Conservation (phyloP, 2,797 vertebrate genomes). For the Balearica regulorum region DNA sequence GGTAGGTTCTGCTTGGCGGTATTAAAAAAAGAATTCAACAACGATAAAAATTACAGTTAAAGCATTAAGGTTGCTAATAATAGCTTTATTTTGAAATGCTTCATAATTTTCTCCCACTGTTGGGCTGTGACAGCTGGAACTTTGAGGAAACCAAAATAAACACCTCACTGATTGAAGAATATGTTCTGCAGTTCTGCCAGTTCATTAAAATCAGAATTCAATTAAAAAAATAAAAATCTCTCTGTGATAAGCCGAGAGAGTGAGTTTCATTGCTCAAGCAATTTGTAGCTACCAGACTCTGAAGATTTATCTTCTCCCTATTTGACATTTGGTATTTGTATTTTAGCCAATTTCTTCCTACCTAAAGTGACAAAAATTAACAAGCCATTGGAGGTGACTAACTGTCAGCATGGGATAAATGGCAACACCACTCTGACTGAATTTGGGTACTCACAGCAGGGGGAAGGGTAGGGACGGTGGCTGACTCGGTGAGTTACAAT, state of each 20-base stretch:
- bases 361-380: neutral
- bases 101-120: neutral
- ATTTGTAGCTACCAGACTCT: neutral
- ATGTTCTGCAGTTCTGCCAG: neutral
- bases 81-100: neutral
- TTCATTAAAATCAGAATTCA: neutral
- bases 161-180: neutral
- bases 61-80: neutral
- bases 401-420: neutral
- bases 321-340: neutral
- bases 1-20: neutral
- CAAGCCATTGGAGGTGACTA: neutral
- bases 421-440: neutral
- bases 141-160: neutral
- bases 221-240: neutral
- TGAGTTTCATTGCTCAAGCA: neutral
- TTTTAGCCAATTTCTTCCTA: neutral
- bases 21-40: neutral
- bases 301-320: neutral
- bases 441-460: neutral
- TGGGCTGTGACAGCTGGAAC: neutral
- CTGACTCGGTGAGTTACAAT: neutral
- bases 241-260: neutral
- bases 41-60: neutral
- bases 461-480: neutral